phyloP scores from a whole-genome alignment of 2,113 vertebrate species.

The Odocoileus hemionus region DNA sequence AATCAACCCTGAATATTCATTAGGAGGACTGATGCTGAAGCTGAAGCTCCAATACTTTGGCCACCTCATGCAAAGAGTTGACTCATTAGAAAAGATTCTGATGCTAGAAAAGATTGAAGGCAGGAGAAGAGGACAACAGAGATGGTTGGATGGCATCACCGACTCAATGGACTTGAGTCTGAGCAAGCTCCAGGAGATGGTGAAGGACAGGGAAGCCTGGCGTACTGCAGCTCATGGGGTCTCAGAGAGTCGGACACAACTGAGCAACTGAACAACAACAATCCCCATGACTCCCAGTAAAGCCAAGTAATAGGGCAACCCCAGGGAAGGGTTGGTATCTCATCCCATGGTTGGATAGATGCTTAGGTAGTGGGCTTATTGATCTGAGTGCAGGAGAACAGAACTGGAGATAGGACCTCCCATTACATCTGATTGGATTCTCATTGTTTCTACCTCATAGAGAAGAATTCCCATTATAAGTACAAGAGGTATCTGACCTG shows the following conservation, averaged over 20 bases:
- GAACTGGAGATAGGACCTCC: background rate
- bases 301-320: background rate
- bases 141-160: background rate
- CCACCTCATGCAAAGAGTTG: background rate
- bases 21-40: background rate
- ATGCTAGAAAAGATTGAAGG: background rate
- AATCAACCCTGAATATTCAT: background rate
- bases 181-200: background rate
- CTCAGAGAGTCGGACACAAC: background rate
- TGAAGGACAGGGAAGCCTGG: background rate
- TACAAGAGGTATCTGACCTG: background rate
- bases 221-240: rapidly evolving
- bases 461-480: background rate
- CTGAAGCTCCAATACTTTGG: background rate
- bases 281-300: background rate
- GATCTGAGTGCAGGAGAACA: background rate
- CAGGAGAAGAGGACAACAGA: background rate
- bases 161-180: background rate
- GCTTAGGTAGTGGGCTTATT: background rate
- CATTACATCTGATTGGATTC: background rate
- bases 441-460: background rate
- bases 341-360: background rate
- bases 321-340: background rate
- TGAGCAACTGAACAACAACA: background rate
- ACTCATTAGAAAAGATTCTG: background rate